These are phyloP conservation scores for Camponotus vicinus DNA, from an alignment of 1,140 invertebrate species.

Conservation along the genomic window DNA sequence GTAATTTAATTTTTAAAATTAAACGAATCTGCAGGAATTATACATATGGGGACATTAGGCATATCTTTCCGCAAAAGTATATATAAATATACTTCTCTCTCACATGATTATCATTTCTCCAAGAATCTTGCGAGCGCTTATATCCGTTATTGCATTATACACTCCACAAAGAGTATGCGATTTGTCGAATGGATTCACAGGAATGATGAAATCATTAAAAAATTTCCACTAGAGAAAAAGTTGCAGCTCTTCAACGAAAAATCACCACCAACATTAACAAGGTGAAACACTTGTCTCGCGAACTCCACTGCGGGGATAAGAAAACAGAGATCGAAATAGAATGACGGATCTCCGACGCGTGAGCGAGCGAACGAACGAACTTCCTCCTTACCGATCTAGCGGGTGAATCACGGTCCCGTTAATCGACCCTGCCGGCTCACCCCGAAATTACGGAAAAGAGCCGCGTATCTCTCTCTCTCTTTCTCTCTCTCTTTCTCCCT, in stretches of 20 bases:
- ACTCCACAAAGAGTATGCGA: background rate
- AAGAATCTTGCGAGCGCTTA: slow-evolving; percentile 22
- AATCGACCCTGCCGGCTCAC: slow-evolving; percentile 62
- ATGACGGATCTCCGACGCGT: slow-evolving; percentile 1
- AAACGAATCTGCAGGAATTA: background rate
- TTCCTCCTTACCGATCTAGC: slow-evolving; percentile 62
- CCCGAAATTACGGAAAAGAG: slow-evolving; percentile 64
- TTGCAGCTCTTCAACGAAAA: slow-evolving; percentile 13
- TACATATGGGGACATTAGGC: background rate
- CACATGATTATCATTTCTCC: slow-evolving; percentile 41
- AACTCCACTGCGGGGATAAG: slow-evolving; percentile 44
- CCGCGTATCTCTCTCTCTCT: slow-evolving; percentile 41
- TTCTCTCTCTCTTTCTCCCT: slow-evolving; percentile 32
- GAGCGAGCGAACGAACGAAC: slow-evolving; percentile 41
- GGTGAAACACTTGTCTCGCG: slow-evolving; percentile 45
- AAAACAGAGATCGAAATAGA: slow-evolving; percentile 37
- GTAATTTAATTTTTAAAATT: background rate
- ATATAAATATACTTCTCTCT: slow-evolving; percentile 47
- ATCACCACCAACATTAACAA: slow-evolving; percentile 50
- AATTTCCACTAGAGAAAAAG: slow-evolving; percentile 30
- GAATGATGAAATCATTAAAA: background rate
- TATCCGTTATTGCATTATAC: slow-evolving; percentile 16
- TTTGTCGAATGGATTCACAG: slow-evolving; percentile 29
- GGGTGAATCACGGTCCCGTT: slow-evolving; percentile 62
- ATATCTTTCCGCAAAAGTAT: background rate